A percentile compares a stretch with the other conserved stretches of the same genome.
Evolutionary conservation across 2,888 invertebrate genomes (phyloP).

Genomic region (Noctua comes): DNA sequence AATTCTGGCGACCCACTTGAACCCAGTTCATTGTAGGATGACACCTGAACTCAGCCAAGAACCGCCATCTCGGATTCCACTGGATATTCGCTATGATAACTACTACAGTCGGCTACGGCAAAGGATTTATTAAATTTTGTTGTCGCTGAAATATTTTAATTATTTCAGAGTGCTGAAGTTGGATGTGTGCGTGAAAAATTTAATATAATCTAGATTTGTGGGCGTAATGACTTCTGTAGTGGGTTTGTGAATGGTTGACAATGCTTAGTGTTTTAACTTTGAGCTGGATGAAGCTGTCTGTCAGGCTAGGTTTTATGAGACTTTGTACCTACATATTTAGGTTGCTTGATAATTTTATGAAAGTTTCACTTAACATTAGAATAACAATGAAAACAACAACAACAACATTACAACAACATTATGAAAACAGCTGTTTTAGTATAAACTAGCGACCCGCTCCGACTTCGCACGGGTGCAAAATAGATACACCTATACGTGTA

Average conservation of each 20-base stretch:
- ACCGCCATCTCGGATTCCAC: conserved; percentile 53
- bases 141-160: conserved; percentile 53
- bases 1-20: conserved; percentile 70
- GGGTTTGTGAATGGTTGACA: background rate
- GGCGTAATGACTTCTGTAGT: conserved; percentile 12
- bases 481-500: too few species aligned
- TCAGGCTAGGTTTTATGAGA: background rate
- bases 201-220: conserved; percentile 35
- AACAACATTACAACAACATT: too few species aligned
- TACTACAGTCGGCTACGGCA: conserved; percentile 31
- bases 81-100: conserved; percentile 53
- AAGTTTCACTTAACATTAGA: background rate
- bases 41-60: conserved; percentile 68
- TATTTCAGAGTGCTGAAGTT: conserved; percentile 38
- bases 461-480: too few species aligned
- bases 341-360: background rate
- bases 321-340: background rate
- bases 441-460: too few species aligned
- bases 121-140: conserved; percentile 60
- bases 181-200: conserved; percentile 29
- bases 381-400: too few species aligned
- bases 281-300: background rate
- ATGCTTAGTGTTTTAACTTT: conserved; percentile 5
- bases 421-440: background rate
- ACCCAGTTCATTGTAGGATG: conserved; percentile 69